Evolutionary conservation across 2,888 invertebrate species (phyloP), one percentile per base, ranked within the genome.

Genomic region (Drosophila meridiana): DNA sequence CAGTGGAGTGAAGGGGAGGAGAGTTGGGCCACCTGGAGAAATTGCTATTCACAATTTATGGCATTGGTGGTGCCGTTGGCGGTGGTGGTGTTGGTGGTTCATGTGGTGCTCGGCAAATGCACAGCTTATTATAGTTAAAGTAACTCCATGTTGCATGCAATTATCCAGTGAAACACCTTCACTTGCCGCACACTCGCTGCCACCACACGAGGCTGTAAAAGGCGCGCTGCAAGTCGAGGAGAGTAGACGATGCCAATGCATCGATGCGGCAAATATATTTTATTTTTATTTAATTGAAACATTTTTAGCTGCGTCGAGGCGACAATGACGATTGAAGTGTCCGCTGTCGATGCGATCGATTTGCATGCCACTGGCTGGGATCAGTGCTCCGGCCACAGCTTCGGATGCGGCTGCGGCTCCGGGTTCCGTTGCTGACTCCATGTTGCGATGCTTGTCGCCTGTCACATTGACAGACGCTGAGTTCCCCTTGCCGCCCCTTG

Each of bases 211-310:
- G 55, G 78, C 69, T 66, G 69, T 85, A 87, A 83, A 85, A 87
- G 88, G 82, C 80, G 76, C 69, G 78, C 52, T 72, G 78, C 73
- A 73, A 78, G 62, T 69, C 85, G 89, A 88, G 79, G 76, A 76
- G 84, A 76, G 79, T 77, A 76, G 84, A 76, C 78, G 43, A 13
- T 4, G 11, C 42, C 30, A 52, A 26, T 40, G 26, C 32, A 58
- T 58, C 26, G 69, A 32, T 43, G 69, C 28, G 40, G 59, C 36
- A 20, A 43, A 20, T 43, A 40, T 52, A 75, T 78, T 75, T 78
- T 68, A 78, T 78, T 78, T 89, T 79, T 79, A 73, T 87, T 87
- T 89, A 87, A 89, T 87, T 87, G 87, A 87, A 89, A 87, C 87
- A 87, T 83, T 89, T 87, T 83, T 89, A 89, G 89, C 76, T 70